A percentile compares a stretch with the other conserved stretches of the same genome.
phyloP scores from a whole-genome alignment of 1,140 invertebrate genomes.

The Oscheius sp. region DNA sequence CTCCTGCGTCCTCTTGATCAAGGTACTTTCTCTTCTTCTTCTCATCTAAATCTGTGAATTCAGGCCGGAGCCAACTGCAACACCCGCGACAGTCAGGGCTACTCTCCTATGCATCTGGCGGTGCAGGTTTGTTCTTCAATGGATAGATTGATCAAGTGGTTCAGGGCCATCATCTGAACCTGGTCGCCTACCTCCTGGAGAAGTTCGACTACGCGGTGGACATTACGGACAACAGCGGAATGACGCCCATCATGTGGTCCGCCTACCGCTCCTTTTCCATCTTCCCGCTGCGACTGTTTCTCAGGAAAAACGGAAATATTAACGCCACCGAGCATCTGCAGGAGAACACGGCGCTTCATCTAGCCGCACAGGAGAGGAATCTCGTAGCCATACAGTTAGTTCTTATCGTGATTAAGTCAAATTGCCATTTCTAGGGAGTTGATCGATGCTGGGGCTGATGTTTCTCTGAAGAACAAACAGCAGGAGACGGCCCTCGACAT shows the following conservation, averaged over 20 bases:
- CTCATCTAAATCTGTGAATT: background rate
- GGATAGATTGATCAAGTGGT: too few relatives aligned
- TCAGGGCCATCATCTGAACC: constrained; percentile 9
- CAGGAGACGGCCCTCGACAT: constrained; percentile 31
- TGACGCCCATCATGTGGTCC: constrained; percentile 33
- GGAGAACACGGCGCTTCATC: constrained; percentile 32
- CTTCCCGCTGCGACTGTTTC: constrained; percentile 29
- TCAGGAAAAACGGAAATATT: constrained; percentile 24
- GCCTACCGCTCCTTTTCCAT: constrained; percentile 22
- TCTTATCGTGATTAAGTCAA: background rate
- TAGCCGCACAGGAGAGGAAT: constrained; percentile 24
- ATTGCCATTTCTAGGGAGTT: constrained; percentile 16
- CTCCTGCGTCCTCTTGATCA: constrained; percentile 9
- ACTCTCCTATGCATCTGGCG: constrained; percentile 31
- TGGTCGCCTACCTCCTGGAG: constrained; percentile 31
- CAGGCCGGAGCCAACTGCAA: constrained; percentile 18
- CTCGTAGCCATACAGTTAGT: constrained; percentile 17
- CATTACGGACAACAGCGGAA: constrained; percentile 38
- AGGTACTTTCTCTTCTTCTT: background rate
- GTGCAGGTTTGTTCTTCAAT: too few relatives aligned
- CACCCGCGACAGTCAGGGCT: constrained; percentile 26
- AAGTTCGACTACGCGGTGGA: constrained; percentile 31
- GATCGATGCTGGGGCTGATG: constrained; percentile 17
- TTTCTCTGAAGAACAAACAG: constrained; percentile 16
- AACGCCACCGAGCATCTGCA: constrained; percentile 25